Percentiles rank a stretch among this genome's conserved stretches.
phyloP scores from a whole-genome alignment of 2,113 vertebrate species.

The Pelusios castaneus region DNA sequence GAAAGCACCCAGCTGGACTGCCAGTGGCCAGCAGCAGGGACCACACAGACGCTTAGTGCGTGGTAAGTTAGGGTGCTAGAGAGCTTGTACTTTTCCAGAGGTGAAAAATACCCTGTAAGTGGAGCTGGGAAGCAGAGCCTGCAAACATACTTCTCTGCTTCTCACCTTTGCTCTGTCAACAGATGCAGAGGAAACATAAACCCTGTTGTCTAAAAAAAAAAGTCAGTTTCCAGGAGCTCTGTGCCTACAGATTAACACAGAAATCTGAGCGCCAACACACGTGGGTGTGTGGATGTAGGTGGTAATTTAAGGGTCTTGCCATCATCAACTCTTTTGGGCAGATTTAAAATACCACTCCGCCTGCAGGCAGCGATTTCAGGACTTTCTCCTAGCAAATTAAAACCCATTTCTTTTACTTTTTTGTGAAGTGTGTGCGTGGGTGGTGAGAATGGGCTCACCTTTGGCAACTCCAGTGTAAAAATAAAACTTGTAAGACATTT shows the following conservation, averaged over 20 bases:
- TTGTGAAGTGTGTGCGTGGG: slow-evolving; percentile 33
- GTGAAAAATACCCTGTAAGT: not conserved
- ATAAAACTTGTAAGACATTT: slow-evolving; percentile 70
- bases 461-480: slow-evolving; percentile 60
- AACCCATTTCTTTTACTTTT: slow-evolving; percentile 1
- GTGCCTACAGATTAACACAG: not conserved
- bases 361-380: slow-evolving; percentile 65
- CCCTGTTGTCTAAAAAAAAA: not conserved
- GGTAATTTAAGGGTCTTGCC: slow-evolving; percentile 65
- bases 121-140: not conserved
- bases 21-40: too few relatives aligned
- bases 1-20: too few relatives aligned
- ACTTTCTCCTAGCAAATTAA: slow-evolving; percentile 65
- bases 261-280: slow-evolving; percentile 23
- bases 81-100: not conserved
- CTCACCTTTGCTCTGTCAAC: slow-evolving; percentile 46
- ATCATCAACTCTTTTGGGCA: slow-evolving; percentile 52
- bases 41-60: too few relatives aligned
- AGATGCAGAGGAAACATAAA: slow-evolving; percentile 4
- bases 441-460: slow-evolving; percentile 71
- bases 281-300: slow-evolving; percentile 51
- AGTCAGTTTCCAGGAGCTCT: not conserved
- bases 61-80: too few relatives aligned
- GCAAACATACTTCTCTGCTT: not conserved
- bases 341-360: slow-evolving; percentile 60